A percentile compares a stretch with the other conserved stretches of the same genome.
phyloP scores from a whole-genome alignment of 1,140 invertebrate genomes.

The Drosophila sproati region DNA sequence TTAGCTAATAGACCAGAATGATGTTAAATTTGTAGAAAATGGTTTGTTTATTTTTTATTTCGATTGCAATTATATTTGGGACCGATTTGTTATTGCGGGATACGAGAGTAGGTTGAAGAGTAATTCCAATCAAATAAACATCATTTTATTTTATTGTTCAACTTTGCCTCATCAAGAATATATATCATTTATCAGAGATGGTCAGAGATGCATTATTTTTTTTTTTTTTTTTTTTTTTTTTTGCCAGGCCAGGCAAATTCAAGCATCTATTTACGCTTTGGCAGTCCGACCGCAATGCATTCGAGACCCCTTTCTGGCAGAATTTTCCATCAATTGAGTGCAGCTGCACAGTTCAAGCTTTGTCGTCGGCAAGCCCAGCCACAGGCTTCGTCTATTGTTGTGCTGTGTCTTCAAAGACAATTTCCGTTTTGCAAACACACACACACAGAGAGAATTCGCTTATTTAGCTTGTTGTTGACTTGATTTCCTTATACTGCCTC shows the following conservation, averaged over 20 bases:
- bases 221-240: not conserved
- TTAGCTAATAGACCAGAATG: not conserved
- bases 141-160: too few relatives aligned
- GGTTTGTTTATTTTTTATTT: not conserved
- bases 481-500: conserved; percentile 22
- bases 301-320: not conserved
- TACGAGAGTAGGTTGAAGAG: not conserved
- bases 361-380: not conserved
- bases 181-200: too few relatives aligned
- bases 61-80: conserved; percentile 1
- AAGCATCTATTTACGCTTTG: conserved; percentile 16
- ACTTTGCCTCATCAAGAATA: too few relatives aligned
- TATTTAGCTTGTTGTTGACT: conserved; percentile 25
- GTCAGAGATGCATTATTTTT: not conserved
- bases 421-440: conserved; percentile 35
- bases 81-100: not conserved
- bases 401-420: conserved; percentile 35
- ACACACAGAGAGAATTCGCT: not conserved
- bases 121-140: not conserved
- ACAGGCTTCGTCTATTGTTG: conserved; percentile 5
- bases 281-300: conserved; percentile 1
- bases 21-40: not conserved
- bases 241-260: not conserved
- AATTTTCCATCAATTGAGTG: conserved; percentile 4
- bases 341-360: not conserved